These are phyloP conservation scores for Tenthredo mesomela DNA, from an alignment of 2,888 invertebrate genomes.

Conservation along the genomic window DNA sequence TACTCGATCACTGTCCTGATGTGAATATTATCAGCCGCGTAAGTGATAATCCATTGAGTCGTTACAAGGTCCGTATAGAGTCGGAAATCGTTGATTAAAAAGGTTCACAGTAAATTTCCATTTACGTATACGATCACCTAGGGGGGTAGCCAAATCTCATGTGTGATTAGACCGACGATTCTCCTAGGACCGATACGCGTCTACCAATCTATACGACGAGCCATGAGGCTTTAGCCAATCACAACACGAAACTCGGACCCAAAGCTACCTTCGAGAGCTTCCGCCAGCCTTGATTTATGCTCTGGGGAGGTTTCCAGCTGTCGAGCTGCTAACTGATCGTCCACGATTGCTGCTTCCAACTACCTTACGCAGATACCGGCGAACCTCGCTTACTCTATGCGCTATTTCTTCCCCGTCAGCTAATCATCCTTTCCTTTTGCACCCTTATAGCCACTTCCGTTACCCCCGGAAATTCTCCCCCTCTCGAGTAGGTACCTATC, in stretches of 20 bases:
- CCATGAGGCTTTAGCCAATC: constrained; percentile 44
- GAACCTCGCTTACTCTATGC: constrained; percentile 9
- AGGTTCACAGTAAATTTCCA: constrained; percentile 39
- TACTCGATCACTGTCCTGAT: background rate
- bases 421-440: constrained; percentile 41
- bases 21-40: background rate
- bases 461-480: constrained; percentile 13
- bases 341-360: constrained; percentile 45
- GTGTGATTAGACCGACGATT: constrained; percentile 44
- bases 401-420: constrained; percentile 35
- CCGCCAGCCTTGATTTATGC: constrained; percentile 49
- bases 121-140: background rate
- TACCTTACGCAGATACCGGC: constrained; percentile 36
- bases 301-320: constrained; percentile 48
- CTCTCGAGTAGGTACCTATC: constrained; percentile 11
- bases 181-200: constrained; percentile 46
- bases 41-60: constrained; percentile 15
- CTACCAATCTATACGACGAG: constrained; percentile 33
- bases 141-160: background rate
- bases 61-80: background rate
- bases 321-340: constrained; percentile 50
- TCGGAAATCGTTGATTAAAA: constrained; percentile 34
- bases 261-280: constrained; percentile 50
- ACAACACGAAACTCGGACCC: constrained; percentile 31
- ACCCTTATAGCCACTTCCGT: constrained; percentile 26